Evolutionary conservation across 2,113 vertebrate genomes (phyloP).

Genomic region (Tapirus terrestris): DNA sequence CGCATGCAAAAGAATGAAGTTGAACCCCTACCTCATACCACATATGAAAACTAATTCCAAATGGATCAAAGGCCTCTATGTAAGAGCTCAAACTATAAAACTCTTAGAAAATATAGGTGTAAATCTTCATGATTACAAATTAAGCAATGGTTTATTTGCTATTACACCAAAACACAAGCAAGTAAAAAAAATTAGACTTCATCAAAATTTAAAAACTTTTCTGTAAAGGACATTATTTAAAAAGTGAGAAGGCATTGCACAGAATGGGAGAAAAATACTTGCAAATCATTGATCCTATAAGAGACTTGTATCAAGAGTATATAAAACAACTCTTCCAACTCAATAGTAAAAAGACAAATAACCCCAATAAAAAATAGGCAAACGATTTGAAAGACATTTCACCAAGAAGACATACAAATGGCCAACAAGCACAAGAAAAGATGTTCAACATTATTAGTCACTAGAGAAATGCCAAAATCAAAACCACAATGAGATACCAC

Average conservation of each 20-base stretch:
- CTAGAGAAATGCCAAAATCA: not conserved
- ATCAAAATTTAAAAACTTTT: not conserved
- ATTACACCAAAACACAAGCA: not conserved
- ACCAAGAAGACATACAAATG: not conserved
- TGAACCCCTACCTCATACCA: not conserved
- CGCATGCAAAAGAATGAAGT: not conserved
- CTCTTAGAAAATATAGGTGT: not conserved
- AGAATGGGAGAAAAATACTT: not conserved
- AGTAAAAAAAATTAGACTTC: not conserved
- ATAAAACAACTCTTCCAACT: not conserved
- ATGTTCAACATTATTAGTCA: not conserved
- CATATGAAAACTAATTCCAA: conserved; percentile 15
- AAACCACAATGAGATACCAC: not conserved
- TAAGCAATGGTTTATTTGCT: not conserved
- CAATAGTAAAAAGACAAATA: not conserved
- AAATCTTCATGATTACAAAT: not conserved
- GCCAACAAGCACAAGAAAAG: not conserved
- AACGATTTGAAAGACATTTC: not conserved
- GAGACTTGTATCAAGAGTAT: not conserved
- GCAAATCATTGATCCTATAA: not conserved
- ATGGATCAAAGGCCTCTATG: not conserved
- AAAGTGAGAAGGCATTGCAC: not conserved
- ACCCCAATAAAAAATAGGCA: not conserved
- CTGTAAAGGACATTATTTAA: not conserved
- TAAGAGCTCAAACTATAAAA: not conserved